Evolutionary conservation across 2,113 vertebrate species (phyloP).

Genomic region (Pseudolaguvia tuberculata): DNA sequence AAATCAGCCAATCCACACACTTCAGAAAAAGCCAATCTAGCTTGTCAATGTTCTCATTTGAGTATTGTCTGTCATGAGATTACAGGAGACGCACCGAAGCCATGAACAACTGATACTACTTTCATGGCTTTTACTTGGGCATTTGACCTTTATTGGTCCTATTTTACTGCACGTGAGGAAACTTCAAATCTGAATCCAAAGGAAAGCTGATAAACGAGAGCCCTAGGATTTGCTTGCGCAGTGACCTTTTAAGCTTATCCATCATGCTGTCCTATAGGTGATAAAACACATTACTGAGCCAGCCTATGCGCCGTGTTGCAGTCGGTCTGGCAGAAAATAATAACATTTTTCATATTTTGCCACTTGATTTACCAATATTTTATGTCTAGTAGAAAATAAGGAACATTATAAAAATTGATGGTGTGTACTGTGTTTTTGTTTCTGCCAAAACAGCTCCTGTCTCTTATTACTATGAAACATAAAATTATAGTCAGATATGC

Average conservation of each 20-base stretch:
- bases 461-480: background rate
- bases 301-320: background rate
- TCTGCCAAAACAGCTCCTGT: background rate
- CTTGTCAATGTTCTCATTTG: background rate
- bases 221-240: background rate
- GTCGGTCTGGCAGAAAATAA: background rate
- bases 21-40: background rate
- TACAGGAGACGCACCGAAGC: no score
- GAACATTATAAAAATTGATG: background rate
- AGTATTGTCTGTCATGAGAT: no score
- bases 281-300: background rate
- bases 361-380: background rate
- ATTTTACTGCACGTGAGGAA: background rate
- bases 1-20: background rate
- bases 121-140: background rate
- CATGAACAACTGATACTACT: background rate
- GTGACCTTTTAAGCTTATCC: background rate
- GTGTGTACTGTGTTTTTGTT: background rate
- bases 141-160: background rate
- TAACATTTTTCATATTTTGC: background rate
- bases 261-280: background rate
- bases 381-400: background rate
- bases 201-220: conserved; percentile 1
- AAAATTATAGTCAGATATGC: background rate
- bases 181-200: background rate